Percentiles rank a stretch among this genome's conserved stretches.
phyloP scores from a whole-genome alignment of 2,888 invertebrate species.

The Galerucella calmariensis region DNA sequence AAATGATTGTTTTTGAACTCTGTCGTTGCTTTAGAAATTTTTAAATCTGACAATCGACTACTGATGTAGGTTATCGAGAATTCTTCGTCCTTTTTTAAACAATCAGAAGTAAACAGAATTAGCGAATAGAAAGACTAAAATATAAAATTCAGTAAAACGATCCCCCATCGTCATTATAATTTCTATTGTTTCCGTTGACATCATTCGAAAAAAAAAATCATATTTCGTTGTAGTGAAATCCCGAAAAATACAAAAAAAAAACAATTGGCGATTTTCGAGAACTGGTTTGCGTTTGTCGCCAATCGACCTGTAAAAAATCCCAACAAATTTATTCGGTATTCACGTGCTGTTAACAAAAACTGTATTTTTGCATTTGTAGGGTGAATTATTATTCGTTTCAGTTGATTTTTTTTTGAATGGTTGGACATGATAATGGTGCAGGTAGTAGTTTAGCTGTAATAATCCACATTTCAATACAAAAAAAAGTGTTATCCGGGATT shows the following conservation, averaged over 20 bases:
- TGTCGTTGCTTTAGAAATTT: too few relatives aligned
- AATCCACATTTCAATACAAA: not conserved
- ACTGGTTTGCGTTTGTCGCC: conserved; percentile 12
- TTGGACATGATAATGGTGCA: conserved; percentile 6
- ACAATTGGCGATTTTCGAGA: conserved; percentile 12
- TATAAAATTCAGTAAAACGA: not conserved
- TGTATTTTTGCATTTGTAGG: conserved; percentile 13
- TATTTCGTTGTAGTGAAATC: not conserved
- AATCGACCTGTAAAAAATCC: conserved; percentile 15
- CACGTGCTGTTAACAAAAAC: not conserved
- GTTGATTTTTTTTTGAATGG: conserved; percentile 11
- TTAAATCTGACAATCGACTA: too few relatives aligned
- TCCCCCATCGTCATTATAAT: not conserved
- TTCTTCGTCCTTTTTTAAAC: too few relatives aligned
- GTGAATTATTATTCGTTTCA: conserved; percentile 10
- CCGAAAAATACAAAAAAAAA: not conserved
- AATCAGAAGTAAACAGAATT: too few relatives aligned
- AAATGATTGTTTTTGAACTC: too few relatives aligned
- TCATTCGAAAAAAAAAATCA: not conserved
- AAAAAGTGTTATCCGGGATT: not conserved
- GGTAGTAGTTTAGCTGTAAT: conserved; percentile 8
- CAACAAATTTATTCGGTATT: not conserved
- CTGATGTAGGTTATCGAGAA: too few relatives aligned
- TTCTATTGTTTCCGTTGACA: not conserved
- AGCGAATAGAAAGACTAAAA: too few relatives aligned